Evolutionary conservation across 2,113 vertebrate genomes (phyloP), one percentile per base, ranked within the genome.

Genomic region (Rhipidura dahli): DNA sequence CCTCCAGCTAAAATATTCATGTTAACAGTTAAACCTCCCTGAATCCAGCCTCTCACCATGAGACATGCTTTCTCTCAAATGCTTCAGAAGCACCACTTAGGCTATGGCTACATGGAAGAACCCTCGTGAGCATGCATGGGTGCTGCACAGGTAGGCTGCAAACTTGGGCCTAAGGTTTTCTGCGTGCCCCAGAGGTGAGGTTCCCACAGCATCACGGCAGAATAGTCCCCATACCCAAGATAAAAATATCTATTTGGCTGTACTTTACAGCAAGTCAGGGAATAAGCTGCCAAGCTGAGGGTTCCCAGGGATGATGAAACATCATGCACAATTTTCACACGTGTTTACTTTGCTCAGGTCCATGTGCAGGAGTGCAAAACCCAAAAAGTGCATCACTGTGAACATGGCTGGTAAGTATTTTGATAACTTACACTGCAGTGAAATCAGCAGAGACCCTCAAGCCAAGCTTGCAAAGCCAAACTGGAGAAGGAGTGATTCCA

Each of bases 361-460:
- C 42, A 9, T 0, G 1, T 2, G 2, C 61, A 69, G 65, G 24
- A 87, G 23, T 16, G 68, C 44, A 69, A 91, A 64, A 45, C 21
- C 8, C 11, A 65, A 83, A 69, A 64, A 31, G 26, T 1, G 1
- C 0, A 2, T 17, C 11, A 17, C 18, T 1, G 0, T 1, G 2
- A 85, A 27, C 0, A 0, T 73, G 44, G 7, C 31, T 56, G 40
- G 5, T 49, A 35, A 73, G 47, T 61, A 40, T 82, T 87, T 23
- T 35, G 35, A 9, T 60, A 60, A n/a, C 10, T 53, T 53, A 39
- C 15, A 11, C 33, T 39, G 33, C 39, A 61, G 13, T 19, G 33
- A 45, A 53, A 5, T 39, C 0, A 0, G 10, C 72, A 77, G 39
- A 69, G 12, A 31, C 10, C n/a, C n/a, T 21, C 63, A 23, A 61